A percentile compares a stretch with the other conserved stretches of the same genome.
Evolutionary conservation across 2,113 vertebrate species (phyloP).

Genomic region (Brachyhypopomus gauderio): DNA sequence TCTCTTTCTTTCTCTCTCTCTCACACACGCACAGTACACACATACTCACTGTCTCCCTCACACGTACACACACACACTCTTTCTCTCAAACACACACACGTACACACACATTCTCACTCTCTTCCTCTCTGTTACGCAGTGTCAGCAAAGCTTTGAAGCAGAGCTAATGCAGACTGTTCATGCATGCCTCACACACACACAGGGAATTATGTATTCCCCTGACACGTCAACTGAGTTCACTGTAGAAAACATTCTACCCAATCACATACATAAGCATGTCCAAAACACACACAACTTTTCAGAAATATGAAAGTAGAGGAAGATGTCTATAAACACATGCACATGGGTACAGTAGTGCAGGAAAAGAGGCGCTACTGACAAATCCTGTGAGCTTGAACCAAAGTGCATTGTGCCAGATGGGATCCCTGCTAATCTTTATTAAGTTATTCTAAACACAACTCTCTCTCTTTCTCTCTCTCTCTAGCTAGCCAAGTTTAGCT

Average conservation of each 20-base stretch:
- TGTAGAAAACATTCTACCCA: neutral
- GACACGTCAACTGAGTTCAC: too few relatives aligned
- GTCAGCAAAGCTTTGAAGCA: slow-evolving; percentile 46
- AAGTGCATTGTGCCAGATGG: neutral
- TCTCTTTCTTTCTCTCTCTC: slow-evolving; percentile 45
- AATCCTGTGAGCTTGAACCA: slow-evolving; percentile 9
- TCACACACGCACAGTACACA: slow-evolving; percentile 32
- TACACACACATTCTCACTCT: neutral
- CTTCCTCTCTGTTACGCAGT: slow-evolving; percentile 3
- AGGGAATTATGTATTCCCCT: too few relatives aligned
- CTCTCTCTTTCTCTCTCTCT: slow-evolving; percentile 29
- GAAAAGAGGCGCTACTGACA: neutral
- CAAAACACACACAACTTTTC: neutral
- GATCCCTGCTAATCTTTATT: slow-evolving; percentile 1
- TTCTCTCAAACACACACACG: neutral
- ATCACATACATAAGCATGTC: neutral
- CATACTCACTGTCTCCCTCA: slow-evolving; percentile 40
- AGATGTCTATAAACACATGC: neutral
- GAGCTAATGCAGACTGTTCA: slow-evolving; percentile 49
- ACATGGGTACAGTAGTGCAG: neutral
- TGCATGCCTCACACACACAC: neutral
- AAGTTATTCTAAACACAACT: slow-evolving; percentile 31
- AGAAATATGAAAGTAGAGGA: neutral
- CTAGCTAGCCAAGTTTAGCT: slow-evolving; percentile 15
- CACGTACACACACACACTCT: neutral